Evolutionary conservation across 2,888 invertebrate species (phyloP).

Genomic region (Ectobius pallidus): DNA sequence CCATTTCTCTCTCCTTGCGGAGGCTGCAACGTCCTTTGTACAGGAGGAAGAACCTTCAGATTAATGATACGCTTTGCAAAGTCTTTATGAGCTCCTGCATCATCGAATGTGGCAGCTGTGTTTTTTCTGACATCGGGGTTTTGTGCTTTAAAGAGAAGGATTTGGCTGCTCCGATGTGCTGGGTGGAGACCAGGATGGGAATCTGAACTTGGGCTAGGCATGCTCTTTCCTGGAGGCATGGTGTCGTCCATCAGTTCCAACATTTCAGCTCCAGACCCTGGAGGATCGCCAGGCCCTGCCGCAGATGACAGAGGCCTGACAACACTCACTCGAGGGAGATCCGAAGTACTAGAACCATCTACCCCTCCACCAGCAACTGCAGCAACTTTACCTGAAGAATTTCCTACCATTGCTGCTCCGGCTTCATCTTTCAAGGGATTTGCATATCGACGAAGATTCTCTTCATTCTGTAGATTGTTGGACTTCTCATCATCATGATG

Average conservation of each 20-base stretch:
- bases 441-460: constrained; percentile 82
- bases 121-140: constrained; percentile 85
- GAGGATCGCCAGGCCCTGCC: constrained; percentile 50
- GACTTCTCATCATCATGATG: constrained; percentile 83
- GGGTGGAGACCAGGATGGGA: constrained; percentile 28
- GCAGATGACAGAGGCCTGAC: constrained; percentile 57
- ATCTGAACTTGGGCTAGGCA: constrained; percentile 12
- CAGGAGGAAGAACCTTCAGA: constrained; percentile 42
- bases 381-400: constrained; percentile 56
- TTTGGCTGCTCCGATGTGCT: constrained; percentile 63
- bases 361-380: constrained; percentile 24
- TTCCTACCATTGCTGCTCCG: constrained; percentile 60
- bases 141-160: constrained; percentile 81
- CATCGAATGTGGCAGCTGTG: constrained; percentile 69
- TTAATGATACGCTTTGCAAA: constrained; percentile 72
- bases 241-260: constrained; percentile 63
- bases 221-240: constrained; percentile 33
- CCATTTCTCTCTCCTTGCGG: constrained; percentile 36
- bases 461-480: constrained; percentile 90
- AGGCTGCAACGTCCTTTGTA: constrained; percentile 44
- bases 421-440: constrained; percentile 75
- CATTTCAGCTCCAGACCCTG: constrained; percentile 60
- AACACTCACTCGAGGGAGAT: constrained; percentile 53
- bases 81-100: constrained; percentile 69
- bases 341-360: constrained; percentile 39